Evolutionary conservation across 2,797 vertebrate genomes (phyloP).

Genomic region (Lagodon rhomboides): DNA sequence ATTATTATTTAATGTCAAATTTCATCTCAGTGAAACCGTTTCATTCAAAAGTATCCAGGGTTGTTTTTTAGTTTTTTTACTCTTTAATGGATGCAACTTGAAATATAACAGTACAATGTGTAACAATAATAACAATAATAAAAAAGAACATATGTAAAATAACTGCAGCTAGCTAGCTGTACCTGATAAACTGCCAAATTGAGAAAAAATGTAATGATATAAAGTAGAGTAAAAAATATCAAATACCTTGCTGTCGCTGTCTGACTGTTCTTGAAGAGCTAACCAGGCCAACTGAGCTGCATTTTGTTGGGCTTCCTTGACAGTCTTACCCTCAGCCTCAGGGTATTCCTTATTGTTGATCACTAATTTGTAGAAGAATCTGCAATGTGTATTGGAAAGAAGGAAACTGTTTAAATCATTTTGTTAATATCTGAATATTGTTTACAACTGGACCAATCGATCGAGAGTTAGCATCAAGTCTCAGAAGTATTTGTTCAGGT

Average conservation of each 20-base stretch:
- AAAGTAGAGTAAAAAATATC: not conserved
- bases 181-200: not conserved
- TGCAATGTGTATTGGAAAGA: constrained; percentile 39
- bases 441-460: not conserved
- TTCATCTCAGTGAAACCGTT: not conserved
- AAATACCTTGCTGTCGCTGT: constrained; percentile 68
- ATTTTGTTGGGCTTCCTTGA: constrained; percentile 73
- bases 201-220: not conserved
- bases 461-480: not conserved
- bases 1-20: no score
- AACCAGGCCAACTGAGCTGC: constrained; percentile 74
- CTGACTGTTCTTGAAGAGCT: constrained; percentile 58
- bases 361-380: constrained; percentile 72
- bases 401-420: not conserved
- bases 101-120: no score
- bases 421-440: not conserved
- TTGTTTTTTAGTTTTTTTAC: no score
- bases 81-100: no score
- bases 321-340: constrained; percentile 59
- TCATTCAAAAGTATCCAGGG: not conserved
- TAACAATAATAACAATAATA: not conserved
- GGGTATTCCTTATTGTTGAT: constrained; percentile 66
- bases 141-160: not conserved
- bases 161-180: not conserved
- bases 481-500: not conserved